Evolutionary conservation across 2,797 vertebrate genomes (phyloP).

Genomic region (Sphenopsis melanotis): DNA sequence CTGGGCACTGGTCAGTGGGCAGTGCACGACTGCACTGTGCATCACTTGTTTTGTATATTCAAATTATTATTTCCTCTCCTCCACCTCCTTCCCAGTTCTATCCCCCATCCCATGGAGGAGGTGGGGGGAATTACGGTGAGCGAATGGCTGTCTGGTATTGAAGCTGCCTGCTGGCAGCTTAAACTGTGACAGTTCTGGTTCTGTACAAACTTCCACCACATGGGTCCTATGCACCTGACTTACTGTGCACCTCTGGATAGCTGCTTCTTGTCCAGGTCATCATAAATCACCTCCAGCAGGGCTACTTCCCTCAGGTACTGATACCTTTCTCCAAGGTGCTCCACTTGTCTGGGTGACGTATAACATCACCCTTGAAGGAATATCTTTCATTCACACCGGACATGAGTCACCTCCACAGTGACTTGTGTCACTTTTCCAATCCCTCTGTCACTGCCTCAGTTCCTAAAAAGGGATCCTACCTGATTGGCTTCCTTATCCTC

Average conservation of each 20-base stretch:
- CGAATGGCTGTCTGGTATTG: neutral
- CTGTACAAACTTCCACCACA: neutral
- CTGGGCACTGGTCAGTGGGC: neutral
- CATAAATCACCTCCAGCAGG: neutral
- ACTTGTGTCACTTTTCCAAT: neutral
- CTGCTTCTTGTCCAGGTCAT: neutral
- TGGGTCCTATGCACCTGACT: neutral
- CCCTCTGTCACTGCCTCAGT: neutral
- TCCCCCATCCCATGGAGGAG: neutral
- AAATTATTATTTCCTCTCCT: neutral
- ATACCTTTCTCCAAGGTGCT: neutral
- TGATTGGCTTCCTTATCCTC: neutral
- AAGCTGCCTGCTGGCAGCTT: neutral
- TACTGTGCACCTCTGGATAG: neutral
- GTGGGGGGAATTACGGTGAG: neutral
- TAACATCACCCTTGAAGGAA: neutral
- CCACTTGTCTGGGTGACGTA: neutral
- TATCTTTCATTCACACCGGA: neutral
- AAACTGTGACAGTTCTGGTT: neutral
- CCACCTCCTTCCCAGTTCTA: neutral
- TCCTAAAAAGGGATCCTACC: neutral
- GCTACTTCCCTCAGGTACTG: neutral
- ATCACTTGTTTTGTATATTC: neutral
- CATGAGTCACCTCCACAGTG: neutral
- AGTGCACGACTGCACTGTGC: neutral